phyloP scores from a whole-genome alignment of 2,797 vertebrate genomes.

The Coregonus suidteri region DNA sequence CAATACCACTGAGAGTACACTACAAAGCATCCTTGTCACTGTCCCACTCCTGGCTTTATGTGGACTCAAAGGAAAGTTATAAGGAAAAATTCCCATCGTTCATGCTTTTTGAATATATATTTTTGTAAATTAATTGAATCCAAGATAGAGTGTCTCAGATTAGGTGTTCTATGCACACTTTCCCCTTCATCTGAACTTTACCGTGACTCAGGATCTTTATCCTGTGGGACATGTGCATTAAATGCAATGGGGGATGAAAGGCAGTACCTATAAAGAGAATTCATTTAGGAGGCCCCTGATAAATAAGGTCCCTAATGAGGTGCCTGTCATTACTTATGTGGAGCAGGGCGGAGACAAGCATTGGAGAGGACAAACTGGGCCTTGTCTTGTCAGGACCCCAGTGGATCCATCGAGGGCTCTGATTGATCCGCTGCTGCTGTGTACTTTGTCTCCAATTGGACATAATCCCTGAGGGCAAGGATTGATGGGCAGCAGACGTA shows the following conservation, averaged over 20 bases:
- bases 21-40: too few species aligned
- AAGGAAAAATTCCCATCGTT: too few species aligned
- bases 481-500: constrained; percentile 12
- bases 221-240: constrained; percentile 34
- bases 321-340: constrained; percentile 48
- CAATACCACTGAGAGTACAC: too few species aligned
- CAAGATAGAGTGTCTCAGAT: too few species aligned
- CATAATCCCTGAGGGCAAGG: constrained; percentile 15
- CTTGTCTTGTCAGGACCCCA: constrained; percentile 40
- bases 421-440: constrained; percentile 43
- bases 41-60: too few species aligned
- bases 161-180: neutral
- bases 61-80: too few species aligned
- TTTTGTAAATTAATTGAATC: too few species aligned
- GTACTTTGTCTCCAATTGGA: constrained; percentile 39
- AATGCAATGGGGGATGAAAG: constrained; percentile 49
- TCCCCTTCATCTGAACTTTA: neutral
- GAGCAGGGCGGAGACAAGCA: constrained; percentile 31
- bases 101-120: too few species aligned
- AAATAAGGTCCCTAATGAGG: constrained; percentile 49
- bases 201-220: neutral
- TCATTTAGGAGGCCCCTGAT: constrained; percentile 44
- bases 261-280: constrained; percentile 43
- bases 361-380: constrained; percentile 32
- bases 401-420: constrained; percentile 25